Conservation (phyloP, 1,140 invertebrate species). For the Rhopalosiphum maidis region DNA sequence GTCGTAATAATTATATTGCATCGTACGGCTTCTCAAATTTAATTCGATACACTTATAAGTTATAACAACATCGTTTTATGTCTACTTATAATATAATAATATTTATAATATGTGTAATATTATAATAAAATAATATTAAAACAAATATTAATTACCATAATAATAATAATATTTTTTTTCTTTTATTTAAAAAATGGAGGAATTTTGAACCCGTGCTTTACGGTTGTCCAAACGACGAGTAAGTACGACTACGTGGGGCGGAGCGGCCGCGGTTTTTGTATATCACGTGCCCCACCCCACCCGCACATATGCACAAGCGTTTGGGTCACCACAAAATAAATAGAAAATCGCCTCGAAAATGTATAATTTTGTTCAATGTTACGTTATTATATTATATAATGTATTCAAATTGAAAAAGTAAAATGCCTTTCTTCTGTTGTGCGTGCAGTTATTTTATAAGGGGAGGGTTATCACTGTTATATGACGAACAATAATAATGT, state of each 20-base stretch:
- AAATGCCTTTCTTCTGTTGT: constrained; percentile 18
- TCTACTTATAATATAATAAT: constrained; percentile 20
- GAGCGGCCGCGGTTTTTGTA: background rate
- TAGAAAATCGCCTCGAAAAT: constrained; percentile 46
- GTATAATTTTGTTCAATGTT: constrained; percentile 8
- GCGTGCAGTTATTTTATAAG: background rate
- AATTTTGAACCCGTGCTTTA: constrained; percentile 56
- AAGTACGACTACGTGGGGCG: background rate
- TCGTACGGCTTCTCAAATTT: constrained; percentile 23
- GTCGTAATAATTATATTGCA: constrained; percentile 23
- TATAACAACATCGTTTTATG: constrained; percentile 18
- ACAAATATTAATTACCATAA: constrained; percentile 26
- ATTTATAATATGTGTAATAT: constrained; percentile 31
- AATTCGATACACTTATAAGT: constrained; percentile 24
- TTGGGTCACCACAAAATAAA: constrained; percentile 30
- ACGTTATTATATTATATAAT: background rate
- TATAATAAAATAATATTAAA: constrained; percentile 10
- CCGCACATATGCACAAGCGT: background rate
- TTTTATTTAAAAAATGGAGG: constrained; percentile 46
- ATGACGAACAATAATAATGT: background rate
- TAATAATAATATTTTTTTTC: constrained; percentile 46
- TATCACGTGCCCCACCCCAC: background rate
- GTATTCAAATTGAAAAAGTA: constrained; percentile 8
- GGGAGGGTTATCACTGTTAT: background rate
- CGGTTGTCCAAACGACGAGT: constrained; percentile 29